phyloP scores from a whole-genome alignment of 92 coral and sea anemone species.

The Parazoanthus darwini region DNA sequence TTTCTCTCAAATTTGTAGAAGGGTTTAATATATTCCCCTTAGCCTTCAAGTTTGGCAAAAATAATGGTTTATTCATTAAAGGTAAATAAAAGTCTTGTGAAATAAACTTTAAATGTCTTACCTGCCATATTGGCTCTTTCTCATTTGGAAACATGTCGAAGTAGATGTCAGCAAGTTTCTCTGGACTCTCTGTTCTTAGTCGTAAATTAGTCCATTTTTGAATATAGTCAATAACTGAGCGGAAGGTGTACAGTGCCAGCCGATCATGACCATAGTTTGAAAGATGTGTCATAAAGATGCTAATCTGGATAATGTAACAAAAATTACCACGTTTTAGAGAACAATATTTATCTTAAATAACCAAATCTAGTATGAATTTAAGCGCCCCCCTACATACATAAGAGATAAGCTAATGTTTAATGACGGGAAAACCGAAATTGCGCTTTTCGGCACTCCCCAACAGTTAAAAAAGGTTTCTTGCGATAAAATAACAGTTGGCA shows the following conservation, averaged over 20 bases:
- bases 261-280: slow-evolving; percentile 97
- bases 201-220: slow-evolving; percentile 93
- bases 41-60: too few relatives aligned
- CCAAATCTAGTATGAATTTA: too few relatives aligned
- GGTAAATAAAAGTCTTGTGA: too few relatives aligned
- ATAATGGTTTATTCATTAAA: too few relatives aligned
- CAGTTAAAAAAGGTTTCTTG: background rate
- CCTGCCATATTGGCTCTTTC: slow-evolving; percentile 89
- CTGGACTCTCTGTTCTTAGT: slow-evolving; percentile 85
- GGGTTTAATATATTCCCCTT: too few relatives aligned
- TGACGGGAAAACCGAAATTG: slow-evolving; percentile 4
- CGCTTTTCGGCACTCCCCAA: slow-evolving; percentile 11
- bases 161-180: slow-evolving; percentile 80
- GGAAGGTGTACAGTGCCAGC: slow-evolving; percentile 85
- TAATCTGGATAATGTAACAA: slow-evolving; percentile 57
- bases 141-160: slow-evolving; percentile 81
- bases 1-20: too few relatives aligned
- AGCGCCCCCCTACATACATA: too few relatives aligned
- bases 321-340: background rate
- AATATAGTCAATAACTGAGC: slow-evolving; percentile 73
- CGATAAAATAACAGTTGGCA: too few relatives aligned
- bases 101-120: slow-evolving; percentile 23
- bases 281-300: slow-evolving; percentile 91
- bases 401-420: background rate
- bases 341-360: background rate